Conservation (phyloP, 2,113 vertebrate genomes). For the Ursus arctos region DNA sequence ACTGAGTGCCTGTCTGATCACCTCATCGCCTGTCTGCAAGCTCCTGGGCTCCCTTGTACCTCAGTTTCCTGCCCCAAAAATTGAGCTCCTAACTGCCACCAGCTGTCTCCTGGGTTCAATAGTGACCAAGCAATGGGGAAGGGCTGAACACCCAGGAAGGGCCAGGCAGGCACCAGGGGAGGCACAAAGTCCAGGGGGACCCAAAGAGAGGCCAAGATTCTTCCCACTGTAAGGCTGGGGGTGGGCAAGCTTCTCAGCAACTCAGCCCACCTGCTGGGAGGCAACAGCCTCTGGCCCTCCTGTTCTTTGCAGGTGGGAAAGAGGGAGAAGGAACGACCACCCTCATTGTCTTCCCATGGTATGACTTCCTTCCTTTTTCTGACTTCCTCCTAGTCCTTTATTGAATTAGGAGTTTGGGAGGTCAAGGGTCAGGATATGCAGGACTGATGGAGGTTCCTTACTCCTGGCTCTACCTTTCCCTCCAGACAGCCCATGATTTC, state of each 20-base stretch:
- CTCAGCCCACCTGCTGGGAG: neutral
- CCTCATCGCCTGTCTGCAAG: neutral
- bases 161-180: neutral
- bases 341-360: neutral
- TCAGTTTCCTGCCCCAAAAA: neutral
- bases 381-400: neutral
- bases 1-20: neutral
- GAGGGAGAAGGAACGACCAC: neutral
- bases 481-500: neutral
- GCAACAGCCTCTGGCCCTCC: neutral
- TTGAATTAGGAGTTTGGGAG: accelerated
- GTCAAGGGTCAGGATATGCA: neutral
- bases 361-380: neutral
- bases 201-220: neutral
- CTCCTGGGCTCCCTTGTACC: neutral
- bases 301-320: neutral
- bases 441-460: neutral
- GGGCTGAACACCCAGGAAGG: neutral
- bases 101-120: neutral
- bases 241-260: neutral
- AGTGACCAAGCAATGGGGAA: neutral
- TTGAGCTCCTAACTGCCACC: neutral
- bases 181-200: neutral
- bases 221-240: neutral
- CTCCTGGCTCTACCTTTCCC: neutral